Evolutionary conservation across 2,888 invertebrate species (phyloP).

Genomic region (Drosophila multiciliata): DNA sequence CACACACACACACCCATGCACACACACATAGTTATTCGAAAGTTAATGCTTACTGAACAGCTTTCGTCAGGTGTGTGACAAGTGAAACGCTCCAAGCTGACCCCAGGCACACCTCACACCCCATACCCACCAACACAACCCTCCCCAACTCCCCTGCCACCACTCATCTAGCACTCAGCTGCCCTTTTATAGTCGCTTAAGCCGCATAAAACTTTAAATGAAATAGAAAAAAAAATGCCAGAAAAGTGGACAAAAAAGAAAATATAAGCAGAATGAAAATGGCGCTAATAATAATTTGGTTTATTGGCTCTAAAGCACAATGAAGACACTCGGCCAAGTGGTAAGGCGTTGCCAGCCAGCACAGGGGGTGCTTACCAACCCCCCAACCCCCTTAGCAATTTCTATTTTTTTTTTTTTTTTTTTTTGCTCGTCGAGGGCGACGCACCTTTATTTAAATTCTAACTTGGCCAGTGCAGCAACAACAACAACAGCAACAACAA

Average conservation of each 20-base stretch:
- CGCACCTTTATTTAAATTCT: conserved; percentile 83
- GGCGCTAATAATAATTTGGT: conserved; percentile 84
- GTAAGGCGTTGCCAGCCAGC: conserved; percentile 37
- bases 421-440: conserved; percentile 50
- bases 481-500: conserved; percentile 18
- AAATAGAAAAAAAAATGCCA: conserved; percentile 47
- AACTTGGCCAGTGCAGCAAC: conserved; percentile 55
- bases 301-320: conserved; percentile 83
- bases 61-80: conserved; percentile 42
- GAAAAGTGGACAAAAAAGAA: conserved; percentile 10
- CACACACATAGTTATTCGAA: background rate
- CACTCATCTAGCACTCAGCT: conserved; percentile 1
- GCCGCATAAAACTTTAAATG: conserved; percentile 76
- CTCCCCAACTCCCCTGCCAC: background rate
- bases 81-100: conserved; percentile 31
- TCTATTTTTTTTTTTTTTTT: conserved; percentile 46
- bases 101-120: background rate
- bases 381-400: conserved; percentile 4
- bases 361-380: conserved; percentile 20
- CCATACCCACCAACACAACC: background rate
- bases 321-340: conserved; percentile 78
- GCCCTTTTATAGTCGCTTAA: conserved; percentile 57
- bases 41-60: conserved; percentile 7
- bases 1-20: conserved; percentile 8
- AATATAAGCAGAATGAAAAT: conserved; percentile 66